These are phyloP conservation scores for Haliclona indistincta DNA, from an alignment of 37 sponge, comb jelly and placozoan genomes.

Conservation along the genomic window DNA sequence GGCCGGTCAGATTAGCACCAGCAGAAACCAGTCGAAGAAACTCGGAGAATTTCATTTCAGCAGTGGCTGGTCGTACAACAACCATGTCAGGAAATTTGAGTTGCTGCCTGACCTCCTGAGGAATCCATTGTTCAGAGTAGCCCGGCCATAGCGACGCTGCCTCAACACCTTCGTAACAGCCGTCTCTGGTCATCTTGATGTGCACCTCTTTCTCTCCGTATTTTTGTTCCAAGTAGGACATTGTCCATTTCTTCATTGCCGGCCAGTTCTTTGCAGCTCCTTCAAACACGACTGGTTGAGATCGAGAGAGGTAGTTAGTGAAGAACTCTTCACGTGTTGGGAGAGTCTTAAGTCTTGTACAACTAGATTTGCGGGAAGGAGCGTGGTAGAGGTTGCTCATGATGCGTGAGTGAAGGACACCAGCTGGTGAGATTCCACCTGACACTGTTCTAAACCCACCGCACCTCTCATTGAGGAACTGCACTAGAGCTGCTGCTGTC, in stretches of 20 bases:
- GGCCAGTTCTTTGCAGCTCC: constrained; percentile 52
- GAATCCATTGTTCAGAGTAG: constrained; percentile 45
- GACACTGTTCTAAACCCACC: constrained; percentile 18
- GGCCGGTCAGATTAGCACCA: constrained; percentile 6
- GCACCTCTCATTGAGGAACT: constrained; percentile 71
- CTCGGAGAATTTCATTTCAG: constrained; percentile 62
- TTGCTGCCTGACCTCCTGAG: constrained; percentile 46
- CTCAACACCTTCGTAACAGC: constrained; percentile 82
- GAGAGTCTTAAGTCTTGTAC: constrained; percentile 35
- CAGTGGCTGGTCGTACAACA: constrained; percentile 80
- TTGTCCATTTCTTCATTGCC: constrained; percentile 71
- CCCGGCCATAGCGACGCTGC: constrained; percentile 42
- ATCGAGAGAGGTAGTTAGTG: constrained; percentile 46
- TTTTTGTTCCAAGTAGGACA: constrained; percentile 24
- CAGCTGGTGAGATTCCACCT: constrained; percentile 42
- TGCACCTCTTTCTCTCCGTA: constrained; percentile 59
- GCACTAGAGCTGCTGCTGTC: constrained; percentile 15
- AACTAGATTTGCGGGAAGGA: constrained; percentile 3
- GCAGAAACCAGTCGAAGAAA: constrained; percentile 49
- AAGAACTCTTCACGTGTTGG: constrained; percentile 36
- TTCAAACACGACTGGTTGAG: constrained; percentile 74
- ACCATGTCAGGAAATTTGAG: constrained; percentile 72
- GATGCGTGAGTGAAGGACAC: constrained; percentile 34
- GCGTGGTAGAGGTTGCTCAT: constrained; percentile 40
- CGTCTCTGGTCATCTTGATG: constrained; percentile 72